Evolutionary conservation across 2,888 invertebrate genomes (phyloP), one percentile per base, ranked within the genome.

Genomic region (Aphidoletes aphidimyza): DNA sequence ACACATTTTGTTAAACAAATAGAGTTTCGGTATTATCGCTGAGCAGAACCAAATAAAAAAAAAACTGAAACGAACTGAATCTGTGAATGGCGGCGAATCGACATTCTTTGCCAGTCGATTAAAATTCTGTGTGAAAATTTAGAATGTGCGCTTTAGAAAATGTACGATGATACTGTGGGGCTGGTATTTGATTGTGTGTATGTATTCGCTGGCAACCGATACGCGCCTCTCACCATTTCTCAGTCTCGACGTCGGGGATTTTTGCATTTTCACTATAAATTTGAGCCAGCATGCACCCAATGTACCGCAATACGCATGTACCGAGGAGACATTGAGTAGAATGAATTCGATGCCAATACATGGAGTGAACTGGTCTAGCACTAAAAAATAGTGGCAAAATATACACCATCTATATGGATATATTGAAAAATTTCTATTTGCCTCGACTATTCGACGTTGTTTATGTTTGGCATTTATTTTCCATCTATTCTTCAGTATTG

Each of bases 1-100:
- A 69, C 69, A 30, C 69, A 30, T 69, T 69, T 69, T 30, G 69
- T 69, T 69, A 17, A 69, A 69, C 34, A 69, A 69, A 69, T 69
- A 69, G 69, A 30, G 30, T 30, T 69, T 14, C 0, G 9, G 30
- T 69, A 69, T 69, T 14, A 69, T 17, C n/a, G 34, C 9, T 54
- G 6, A 22, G 11, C 5, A n/a, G 54, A 8, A 17, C 49, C 19
- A 19, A 49, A 49, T n/a, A 69, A 14, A 30, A 69, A 30, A 69
- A 30, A 69, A 0, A 69, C 14, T 3, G 30, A 30, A 34, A 69
- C 2, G 6, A 3, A 6, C 34, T 14, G 22, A 22, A 11, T 47
- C 47, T n/a, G n/a, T n/a, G 47, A 11, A 11, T 47, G 26, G 22
- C 1, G 2, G 54, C 19, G 26, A 54, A 54, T 26, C 8, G 54